Evolutionary conservation across 2,113 vertebrate species (phyloP).

Genomic region (Coptodon bakossiorum): DNA sequence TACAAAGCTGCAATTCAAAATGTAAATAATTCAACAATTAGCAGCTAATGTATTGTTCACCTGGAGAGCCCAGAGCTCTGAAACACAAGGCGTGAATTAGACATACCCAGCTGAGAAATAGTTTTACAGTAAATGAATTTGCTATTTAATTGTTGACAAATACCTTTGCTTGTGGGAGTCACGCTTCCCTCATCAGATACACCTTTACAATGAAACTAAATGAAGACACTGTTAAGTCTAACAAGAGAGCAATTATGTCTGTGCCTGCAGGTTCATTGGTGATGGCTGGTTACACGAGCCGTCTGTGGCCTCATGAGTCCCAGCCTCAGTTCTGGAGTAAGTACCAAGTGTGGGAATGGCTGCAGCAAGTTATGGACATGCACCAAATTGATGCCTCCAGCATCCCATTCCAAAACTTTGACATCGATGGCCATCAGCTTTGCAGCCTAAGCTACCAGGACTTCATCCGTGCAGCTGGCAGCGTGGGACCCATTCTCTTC

Average conservation of each 20-base stretch:
- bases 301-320: constrained; percentile 82
- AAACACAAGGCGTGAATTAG: neutral
- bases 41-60: constrained; percentile 20
- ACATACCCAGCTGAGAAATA: neutral
- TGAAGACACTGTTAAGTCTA: neutral
- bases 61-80: neutral
- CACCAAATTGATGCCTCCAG: constrained; percentile 90
- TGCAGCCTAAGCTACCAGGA: constrained; percentile 89
- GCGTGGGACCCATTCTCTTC: constrained; percentile 85
- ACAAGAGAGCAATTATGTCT: neutral
- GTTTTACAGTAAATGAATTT: neutral
- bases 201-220: neutral
- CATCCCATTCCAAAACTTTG: constrained; percentile 93
- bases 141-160: constrained; percentile 27
- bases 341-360: constrained; percentile 98
- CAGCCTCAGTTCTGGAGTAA: constrained; percentile 95
- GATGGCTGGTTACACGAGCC: constrained; percentile 73
- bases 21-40: constrained; percentile 15
- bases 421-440: constrained; percentile 87
- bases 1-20: neutral
- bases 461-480: constrained; percentile 84
- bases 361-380: constrained; percentile 92
- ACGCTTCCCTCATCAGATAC: neutral
- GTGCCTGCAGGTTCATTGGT: constrained; percentile 45
- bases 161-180: neutral